Conservation (phyloP, 2,113 vertebrate genomes). For the Lates calcarifer region DNA sequence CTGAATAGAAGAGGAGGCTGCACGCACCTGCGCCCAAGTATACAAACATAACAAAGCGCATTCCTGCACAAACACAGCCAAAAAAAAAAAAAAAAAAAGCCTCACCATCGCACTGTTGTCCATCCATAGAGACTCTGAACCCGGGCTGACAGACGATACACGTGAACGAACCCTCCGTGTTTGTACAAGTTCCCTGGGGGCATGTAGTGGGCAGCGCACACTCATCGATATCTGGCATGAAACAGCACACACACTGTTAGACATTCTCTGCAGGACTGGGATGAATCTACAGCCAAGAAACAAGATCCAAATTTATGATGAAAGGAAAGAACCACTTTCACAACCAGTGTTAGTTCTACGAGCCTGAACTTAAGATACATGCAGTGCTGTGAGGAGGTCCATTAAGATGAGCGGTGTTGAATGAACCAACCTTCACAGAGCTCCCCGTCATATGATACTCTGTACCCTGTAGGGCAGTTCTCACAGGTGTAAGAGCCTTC, state of each 20-base stretch:
- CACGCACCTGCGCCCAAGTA: slow-evolving; percentile 40
- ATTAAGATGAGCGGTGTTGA: background rate
- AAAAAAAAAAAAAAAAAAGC: too few relatives aligned
- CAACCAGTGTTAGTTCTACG: background rate
- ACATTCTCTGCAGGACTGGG: slow-evolving; percentile 4
- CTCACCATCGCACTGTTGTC: slow-evolving; percentile 80
- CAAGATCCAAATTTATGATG: slow-evolving; percentile 6
- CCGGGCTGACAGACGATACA: slow-evolving; percentile 78
- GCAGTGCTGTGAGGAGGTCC: background rate
- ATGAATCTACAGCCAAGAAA: slow-evolving; percentile 16
- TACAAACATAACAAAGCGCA: slow-evolving; percentile 32
- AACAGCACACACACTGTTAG: slow-evolving; percentile 51
- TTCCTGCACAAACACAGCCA: slow-evolving; percentile 35
- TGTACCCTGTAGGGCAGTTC: slow-evolving; percentile 81
- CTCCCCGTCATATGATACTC: slow-evolving; percentile 81
- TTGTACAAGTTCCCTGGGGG: slow-evolving; percentile 79
- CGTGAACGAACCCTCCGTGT: slow-evolving; percentile 80
- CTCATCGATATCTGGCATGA: slow-evolving; percentile 81
- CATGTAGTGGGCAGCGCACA: slow-evolving; percentile 75
- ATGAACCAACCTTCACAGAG: slow-evolving; percentile 82
- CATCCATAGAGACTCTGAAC: slow-evolving; percentile 75
- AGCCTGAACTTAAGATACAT: slow-evolving; percentile 11
- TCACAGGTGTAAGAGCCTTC: slow-evolving; percentile 84
- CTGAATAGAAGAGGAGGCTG: slow-evolving; percentile 3
- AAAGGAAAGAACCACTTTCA: slow-evolving; percentile 15